Conservation (phyloP, 2,797 vertebrate genomes). For the Micrastur ruficollis region DNA sequence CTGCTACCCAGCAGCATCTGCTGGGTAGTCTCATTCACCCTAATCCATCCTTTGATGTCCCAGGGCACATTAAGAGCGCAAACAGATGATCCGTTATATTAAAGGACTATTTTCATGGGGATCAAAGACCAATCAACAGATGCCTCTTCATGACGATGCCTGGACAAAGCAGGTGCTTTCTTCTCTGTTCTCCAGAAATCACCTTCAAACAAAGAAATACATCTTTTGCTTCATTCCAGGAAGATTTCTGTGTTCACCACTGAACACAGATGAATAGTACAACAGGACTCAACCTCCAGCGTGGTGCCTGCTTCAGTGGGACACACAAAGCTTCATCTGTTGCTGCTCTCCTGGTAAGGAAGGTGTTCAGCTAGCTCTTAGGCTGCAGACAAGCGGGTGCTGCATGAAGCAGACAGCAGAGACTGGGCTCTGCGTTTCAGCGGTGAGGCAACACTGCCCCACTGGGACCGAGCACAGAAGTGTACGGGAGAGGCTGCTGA, state of each 20-base stretch:
- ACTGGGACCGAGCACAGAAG: not conserved
- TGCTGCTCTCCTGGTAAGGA: not conserved
- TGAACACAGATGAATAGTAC: not conserved
- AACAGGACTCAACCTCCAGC: not conserved
- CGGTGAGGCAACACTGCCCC: constrained; percentile 48
- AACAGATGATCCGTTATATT: not conserved
- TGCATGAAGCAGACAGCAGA: not conserved
- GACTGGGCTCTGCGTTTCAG: not conserved
- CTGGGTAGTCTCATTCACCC: not conserved
- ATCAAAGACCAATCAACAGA: not conserved
- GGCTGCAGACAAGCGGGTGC: not conserved
- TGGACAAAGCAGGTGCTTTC: not conserved
- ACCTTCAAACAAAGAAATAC: not conserved
- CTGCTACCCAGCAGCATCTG: not conserved
- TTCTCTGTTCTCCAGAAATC: not conserved
- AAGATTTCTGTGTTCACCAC: not conserved
- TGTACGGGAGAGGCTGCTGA: not conserved
- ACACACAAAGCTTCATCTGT: not conserved
- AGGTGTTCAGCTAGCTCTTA: not conserved
- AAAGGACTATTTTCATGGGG: not conserved
- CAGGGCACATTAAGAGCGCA: not conserved
- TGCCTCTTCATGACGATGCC: not conserved
- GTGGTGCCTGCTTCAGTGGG: rapidly evolving
- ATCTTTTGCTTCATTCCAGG: not conserved
- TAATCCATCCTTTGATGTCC: not conserved